phyloP scores from a whole-genome alignment of 2,888 invertebrate genomes.

The Lithophane socia region DNA sequence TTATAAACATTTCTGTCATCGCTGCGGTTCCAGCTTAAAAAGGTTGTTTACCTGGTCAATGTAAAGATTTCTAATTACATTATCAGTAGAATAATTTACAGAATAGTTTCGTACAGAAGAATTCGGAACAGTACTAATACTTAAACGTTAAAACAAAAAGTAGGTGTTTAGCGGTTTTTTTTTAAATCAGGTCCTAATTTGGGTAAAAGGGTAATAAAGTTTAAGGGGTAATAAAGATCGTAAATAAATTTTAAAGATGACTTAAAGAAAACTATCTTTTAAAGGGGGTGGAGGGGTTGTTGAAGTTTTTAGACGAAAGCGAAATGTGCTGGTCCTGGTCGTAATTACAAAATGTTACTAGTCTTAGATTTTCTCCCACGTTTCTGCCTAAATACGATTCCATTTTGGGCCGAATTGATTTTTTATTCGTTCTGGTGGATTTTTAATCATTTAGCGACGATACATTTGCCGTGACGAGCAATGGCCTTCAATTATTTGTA shows the following conservation, averaged over 20 bases:
- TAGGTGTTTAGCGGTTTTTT: too few relatives aligned
- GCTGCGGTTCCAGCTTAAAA: background rate
- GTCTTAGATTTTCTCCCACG: background rate
- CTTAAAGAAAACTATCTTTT: too few relatives aligned
- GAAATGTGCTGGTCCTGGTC: too few relatives aligned
- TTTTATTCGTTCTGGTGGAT: slow-evolving; percentile 7
- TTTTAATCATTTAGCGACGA: slow-evolving; percentile 23
- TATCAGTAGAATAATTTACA: background rate
- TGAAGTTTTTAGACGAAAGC: too few relatives aligned
- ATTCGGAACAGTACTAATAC: too few relatives aligned
- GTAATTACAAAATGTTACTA: background rate
- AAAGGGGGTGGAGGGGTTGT: too few relatives aligned
- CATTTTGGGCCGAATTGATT: background rate
- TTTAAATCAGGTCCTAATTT: too few relatives aligned
- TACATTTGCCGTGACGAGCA: slow-evolving; percentile 29
- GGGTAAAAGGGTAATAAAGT: too few relatives aligned
- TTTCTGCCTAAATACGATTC: background rate
- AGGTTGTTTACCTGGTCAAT: slow-evolving; percentile 4
- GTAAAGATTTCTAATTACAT: background rate
- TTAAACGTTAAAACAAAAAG: too few relatives aligned
- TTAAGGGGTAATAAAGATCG: too few relatives aligned
- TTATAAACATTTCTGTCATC: slow-evolving; percentile 20
- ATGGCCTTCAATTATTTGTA: slow-evolving; percentile 53
- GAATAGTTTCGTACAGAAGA: too few relatives aligned
- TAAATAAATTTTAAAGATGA: too few relatives aligned